Evolutionary conservation across 1,140 invertebrate genomes (phyloP).

Genomic region (Rhagoletis zephyria): DNA sequence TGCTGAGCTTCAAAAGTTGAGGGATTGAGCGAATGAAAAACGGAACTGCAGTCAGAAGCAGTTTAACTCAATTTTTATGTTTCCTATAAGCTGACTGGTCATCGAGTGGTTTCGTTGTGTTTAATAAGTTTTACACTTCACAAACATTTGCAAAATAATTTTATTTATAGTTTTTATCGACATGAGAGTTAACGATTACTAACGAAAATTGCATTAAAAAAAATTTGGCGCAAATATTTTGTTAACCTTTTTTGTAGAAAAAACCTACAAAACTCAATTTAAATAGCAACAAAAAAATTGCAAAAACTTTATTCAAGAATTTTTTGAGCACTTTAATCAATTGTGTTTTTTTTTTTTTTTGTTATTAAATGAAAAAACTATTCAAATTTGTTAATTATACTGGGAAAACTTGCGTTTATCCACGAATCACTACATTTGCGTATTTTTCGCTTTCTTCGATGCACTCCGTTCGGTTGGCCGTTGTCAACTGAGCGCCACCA

Average conservation of each 20-base stretch:
- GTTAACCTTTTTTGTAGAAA: no score
- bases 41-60: neutral
- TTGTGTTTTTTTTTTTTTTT: neutral
- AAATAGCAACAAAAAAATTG: neutral
- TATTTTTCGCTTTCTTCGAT: neutral
- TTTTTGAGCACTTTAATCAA: constrained; percentile 1
- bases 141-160: neutral
- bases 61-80: neutral
- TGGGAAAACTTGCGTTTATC: neutral
- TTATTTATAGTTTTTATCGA: neutral
- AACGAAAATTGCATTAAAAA: no score
- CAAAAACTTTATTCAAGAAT: neutral
- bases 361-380: neutral
- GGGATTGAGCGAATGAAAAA: neutral
- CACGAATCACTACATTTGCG: neutral
- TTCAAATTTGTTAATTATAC: neutral
- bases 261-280: no score
- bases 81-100: no score
- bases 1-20: neutral
- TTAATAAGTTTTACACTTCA: neutral
- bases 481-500: constrained; percentile 36
- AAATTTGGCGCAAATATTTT: no score
- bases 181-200: no score
- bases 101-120: neutral
- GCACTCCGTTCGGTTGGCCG: neutral